phyloP scores from a whole-genome alignment of 2,888 invertebrate genomes.

The Mimas tiliae region DNA sequence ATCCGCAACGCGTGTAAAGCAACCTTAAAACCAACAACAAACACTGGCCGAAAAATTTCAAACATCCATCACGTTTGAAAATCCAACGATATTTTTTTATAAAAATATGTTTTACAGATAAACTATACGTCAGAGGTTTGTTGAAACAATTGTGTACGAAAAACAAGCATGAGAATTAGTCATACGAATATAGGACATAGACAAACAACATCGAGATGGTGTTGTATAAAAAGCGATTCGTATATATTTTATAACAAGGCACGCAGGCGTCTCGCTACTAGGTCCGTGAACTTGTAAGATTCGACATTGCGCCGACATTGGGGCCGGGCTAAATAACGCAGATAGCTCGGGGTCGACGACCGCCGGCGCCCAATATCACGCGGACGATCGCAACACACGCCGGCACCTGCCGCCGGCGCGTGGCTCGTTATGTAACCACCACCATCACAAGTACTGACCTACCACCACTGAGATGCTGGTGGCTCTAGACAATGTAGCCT shows the following conservation, averaged over 20 bases:
- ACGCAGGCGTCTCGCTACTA: conserved; percentile 62
- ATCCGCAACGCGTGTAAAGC: not conserved
- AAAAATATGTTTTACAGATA: not conserved
- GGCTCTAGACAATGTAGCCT: not conserved
- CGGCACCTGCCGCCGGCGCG: conserved; percentile 69
- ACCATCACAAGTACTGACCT: conserved; percentile 54
- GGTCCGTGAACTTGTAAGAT: conserved; percentile 78
- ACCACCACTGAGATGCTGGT: conserved; percentile 50
- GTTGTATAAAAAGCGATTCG: conserved; percentile 8
- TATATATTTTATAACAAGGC: conserved; percentile 45
- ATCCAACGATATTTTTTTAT: not conserved
- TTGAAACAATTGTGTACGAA: not conserved
- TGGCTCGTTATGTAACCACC: conserved; percentile 58
- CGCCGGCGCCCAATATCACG: conserved; percentile 81
- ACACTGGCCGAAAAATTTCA: not conserved
- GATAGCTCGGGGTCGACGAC: conserved; percentile 81
- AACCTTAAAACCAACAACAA: not conserved
- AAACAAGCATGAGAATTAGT: not conserved
- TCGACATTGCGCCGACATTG: conserved; percentile 83
- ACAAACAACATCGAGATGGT: conserved; percentile 7
- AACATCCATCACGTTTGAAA: not conserved
- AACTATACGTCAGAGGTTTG: not conserved
- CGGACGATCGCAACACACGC: conserved; percentile 68
- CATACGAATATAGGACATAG: conserved; percentile 11
- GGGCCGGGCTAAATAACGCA: conserved; percentile 79